Evolutionary conservation across 2,113 vertebrate species (phyloP), one percentile per base, ranked within the genome.

Genomic region (Tilapia sparmanii): DNA sequence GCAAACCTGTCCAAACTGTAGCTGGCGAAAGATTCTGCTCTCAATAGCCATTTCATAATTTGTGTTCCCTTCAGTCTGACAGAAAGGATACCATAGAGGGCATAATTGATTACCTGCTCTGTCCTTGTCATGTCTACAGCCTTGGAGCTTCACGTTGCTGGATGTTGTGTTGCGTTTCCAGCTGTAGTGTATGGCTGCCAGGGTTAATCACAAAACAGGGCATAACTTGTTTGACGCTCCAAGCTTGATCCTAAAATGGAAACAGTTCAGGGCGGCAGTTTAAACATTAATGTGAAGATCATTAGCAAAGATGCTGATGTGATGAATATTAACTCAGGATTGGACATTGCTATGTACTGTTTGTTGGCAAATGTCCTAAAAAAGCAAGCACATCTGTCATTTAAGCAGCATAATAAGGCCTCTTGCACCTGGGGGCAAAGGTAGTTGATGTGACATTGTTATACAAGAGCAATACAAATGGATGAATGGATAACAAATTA

Each of bases 51-150:
- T 93, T 94, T 94, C 85, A 94, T 89, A 93, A 92, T 89, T 87
- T 84, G 78, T 66, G 19, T 57, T 57, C 54, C 80, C 35, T 63
- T 52, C 87, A 31, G 31, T 87, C 91, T 90, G 90, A 91, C 90
- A 90, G 91, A 90, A 85, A 89, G 61, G 78, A 89, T 86, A 84
- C 87, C 80, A 93, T 50, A 42, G 84, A 80, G 87, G 63, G n/a
- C 16, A 29, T 89, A 94, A 95, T 93, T 92, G 86, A 95, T 94
- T 92, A 92, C 90, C 88, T 87, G 81, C 87, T 71, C 88, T 87
- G 92, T 90, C 90, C 88, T 92, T 94, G 94, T 92, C 87, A 66
- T 89, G 80, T 93, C 91, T 90, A 53, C 52, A 85, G 40, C 57
- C 40, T 83, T 66, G 81, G 76, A 92, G 80, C 80, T 83, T 63